Base-by-base conservation (phyloP, 2,888 invertebrate species). In the Thereva unica region DNA sequence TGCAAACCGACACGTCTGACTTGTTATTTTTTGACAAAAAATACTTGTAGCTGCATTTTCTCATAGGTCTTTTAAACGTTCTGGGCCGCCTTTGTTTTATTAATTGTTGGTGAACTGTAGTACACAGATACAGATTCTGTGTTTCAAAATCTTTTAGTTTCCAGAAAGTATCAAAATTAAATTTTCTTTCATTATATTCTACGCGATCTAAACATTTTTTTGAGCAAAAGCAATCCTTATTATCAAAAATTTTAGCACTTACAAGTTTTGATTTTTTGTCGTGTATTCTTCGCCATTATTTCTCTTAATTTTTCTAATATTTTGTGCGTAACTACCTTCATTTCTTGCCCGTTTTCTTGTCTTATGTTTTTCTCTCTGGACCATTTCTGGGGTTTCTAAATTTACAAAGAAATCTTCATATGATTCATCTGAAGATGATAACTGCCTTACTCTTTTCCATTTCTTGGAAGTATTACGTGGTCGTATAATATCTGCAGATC, bases 361-460 rank as follows among this genome's bases (percentile, higher is more conserved):
- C n/a, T n/a, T n/a, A n/a, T n/a, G n/a, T n/a, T n/a, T n/a, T n/a
- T n/a, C n/a, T n/a, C n/a, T n/a, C n/a, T n/a, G n/a, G n/a, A n/a
- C n/a, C n/a, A n/a, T n/a, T n/a, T n/a, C n/a, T n/a, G n/a, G n/a
- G n/a, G n/a, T n/a, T n/a, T n/a, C n/a, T n/a, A n/a, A n/a, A n/a
- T n/a, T 23, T 52, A 1, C 52, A 52, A 9, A 35, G 52, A 52
- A 23, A n/a, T 2, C 12, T 4, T 38, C 40, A 37, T 55, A 1
- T 40, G 10, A 55, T 55, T 55, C 40, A 55, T 55, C 54, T 55
- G 54, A 55, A 55, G 12, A 55, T 6, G 54, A 55, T 55, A 40
- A 38, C n/a, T n/a, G n/a, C n/a, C n/a, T n/a, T n/a, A n/a, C n/a
- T 55, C 40, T 55, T 55, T 55, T 38, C 9, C 38, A 55, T 41